These are phyloP conservation scores for Danio aesculapii DNA, from an alignment of 2,797 vertebrate species.

Conservation along the genomic window DNA sequence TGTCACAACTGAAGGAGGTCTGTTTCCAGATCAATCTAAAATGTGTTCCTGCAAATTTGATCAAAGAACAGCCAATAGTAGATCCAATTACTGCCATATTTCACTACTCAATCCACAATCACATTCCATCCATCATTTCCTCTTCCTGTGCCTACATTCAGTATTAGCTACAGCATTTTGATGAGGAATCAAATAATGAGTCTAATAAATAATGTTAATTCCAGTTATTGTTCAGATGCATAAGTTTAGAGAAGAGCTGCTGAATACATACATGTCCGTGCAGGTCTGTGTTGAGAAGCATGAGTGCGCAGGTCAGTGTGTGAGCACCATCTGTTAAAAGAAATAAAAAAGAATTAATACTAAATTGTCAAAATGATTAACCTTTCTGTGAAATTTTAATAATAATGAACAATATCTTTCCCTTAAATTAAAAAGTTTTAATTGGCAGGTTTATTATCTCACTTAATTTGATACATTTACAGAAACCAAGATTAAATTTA, in stretches of 20 bases:
- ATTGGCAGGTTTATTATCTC: too few species aligned
- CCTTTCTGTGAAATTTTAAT: too few species aligned
- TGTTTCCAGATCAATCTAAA: slow-evolving; percentile 32
- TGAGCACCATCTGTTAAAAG: slow-evolving; percentile 90
- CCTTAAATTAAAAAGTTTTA: too few species aligned
- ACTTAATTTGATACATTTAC: too few species aligned
- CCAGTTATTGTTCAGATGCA: not conserved
- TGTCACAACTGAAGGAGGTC: not conserved
- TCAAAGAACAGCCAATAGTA: slow-evolving; percentile 27
- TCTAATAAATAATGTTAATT: slow-evolving; percentile 31
- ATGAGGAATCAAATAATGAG: slow-evolving; percentile 4
- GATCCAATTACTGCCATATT: slow-evolving; percentile 32
- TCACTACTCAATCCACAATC: slow-evolving; percentile 32
- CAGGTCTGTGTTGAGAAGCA: slow-evolving; percentile 97
- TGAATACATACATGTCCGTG: slow-evolving; percentile 91
- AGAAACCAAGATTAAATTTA: too few species aligned
- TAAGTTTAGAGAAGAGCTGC: not conserved
- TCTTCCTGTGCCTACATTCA: slow-evolving; percentile 40
- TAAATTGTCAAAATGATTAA: not conserved
- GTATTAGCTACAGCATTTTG: slow-evolving; percentile 21
- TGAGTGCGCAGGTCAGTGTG: slow-evolving; percentile 94
- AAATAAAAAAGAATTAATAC: not conserved
- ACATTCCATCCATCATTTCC: slow-evolving; percentile 38
- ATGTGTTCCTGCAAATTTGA: slow-evolving; percentile 36
- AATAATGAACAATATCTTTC: too few species aligned